Evolutionary conservation across 2,797 vertebrate genomes (phyloP).

Genomic region (Enteromius argenteus): DNA sequence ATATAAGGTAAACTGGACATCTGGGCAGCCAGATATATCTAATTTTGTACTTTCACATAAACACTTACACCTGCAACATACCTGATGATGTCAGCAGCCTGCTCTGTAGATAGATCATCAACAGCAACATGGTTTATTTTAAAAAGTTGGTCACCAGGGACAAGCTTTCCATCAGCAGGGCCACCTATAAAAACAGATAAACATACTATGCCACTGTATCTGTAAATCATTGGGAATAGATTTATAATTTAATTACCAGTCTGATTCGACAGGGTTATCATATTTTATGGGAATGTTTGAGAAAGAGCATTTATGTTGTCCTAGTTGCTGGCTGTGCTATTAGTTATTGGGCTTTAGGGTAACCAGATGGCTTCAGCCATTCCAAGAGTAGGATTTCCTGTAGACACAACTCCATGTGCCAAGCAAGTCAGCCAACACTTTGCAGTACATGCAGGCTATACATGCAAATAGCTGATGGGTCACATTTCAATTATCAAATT

Average conservation of each 20-base stretch:
- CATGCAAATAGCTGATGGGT: conserved; percentile 11
- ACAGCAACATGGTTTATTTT: conserved; percentile 85
- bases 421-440: conserved; percentile 19
- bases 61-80: conserved; percentile 7
- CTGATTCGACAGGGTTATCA: neutral
- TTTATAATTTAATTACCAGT: neutral
- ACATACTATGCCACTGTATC: conserved; percentile 46
- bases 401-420: conserved; percentile 32
- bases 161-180: conserved; percentile 61
- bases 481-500: conserved; percentile 5
- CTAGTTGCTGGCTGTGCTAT: conserved; percentile 5
- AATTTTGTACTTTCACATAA: neutral
- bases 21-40: neutral
- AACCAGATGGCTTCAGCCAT: conserved; percentile 46
- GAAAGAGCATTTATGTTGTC: conserved; percentile 8
- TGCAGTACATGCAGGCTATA: neutral
- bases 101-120: conserved; percentile 84
- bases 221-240: neutral
- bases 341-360: conserved; percentile 11
- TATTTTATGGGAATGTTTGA: neutral
- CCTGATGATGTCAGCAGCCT: conserved; percentile 82
- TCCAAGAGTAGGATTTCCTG: conserved; percentile 23
- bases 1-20: neutral
- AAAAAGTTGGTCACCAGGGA: conserved; percentile 91
- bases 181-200: conserved; percentile 52